These are phyloP conservation scores for Platypus cylindrus DNA, from an alignment of 2,888 invertebrate species.

Conservation along the genomic window DNA sequence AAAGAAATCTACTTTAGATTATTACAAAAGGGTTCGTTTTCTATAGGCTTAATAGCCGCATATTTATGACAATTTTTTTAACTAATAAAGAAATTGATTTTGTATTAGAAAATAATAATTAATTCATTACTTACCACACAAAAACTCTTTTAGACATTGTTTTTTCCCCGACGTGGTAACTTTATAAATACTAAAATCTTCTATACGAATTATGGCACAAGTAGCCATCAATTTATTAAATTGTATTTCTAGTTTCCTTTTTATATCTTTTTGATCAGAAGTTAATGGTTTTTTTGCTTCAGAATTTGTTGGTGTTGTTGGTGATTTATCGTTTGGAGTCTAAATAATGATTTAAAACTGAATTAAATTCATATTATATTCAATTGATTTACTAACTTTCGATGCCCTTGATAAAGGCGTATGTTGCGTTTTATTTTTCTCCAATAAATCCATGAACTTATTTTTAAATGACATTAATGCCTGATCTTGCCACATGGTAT, in stretches of 20 bases:
- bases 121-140: constrained; percentile 47
- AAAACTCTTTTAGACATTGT: constrained; percentile 66
- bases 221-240: constrained; percentile 83
- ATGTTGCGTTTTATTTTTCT: constrained; percentile 43
- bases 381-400: constrained; percentile 17
- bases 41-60: no score
- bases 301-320: constrained; percentile 9
- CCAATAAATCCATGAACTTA: constrained; percentile 60
- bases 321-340: no score
- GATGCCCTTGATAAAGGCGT: constrained; percentile 35
- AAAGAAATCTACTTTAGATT: not conserved
- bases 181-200: constrained; percentile 81
- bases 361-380: not conserved
- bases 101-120: not conserved
- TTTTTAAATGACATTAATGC: constrained; percentile 68
- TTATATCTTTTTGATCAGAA: constrained; percentile 39
- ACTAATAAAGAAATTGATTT: no score
- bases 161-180: constrained; percentile 67
- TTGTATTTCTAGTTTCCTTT: constrained; percentile 57
- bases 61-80: no score
- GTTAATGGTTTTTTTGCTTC: constrained; percentile 18
- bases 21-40: not conserved
- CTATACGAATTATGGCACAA: constrained; percentile 77
- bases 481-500: constrained; percentile 77
- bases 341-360: no score